Percentiles rank a stretch among this genome's conserved stretches.
Conservation (phyloP, 2,113 vertebrate genomes). For the Petromus typicus region DNA sequence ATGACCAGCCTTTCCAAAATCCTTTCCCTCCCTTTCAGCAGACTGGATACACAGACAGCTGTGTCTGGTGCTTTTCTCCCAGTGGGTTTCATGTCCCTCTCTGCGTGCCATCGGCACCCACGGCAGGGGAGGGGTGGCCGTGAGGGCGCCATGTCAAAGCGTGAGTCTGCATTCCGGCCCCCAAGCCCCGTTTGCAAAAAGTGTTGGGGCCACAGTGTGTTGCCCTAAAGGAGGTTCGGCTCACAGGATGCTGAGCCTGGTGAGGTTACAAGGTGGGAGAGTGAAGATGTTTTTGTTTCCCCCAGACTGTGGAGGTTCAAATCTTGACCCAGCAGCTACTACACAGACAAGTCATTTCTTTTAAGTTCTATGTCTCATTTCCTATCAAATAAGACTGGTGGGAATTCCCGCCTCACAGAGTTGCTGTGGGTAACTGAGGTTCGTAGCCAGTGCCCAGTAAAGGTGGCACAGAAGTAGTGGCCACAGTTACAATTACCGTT, state of each 20-base stretch:
- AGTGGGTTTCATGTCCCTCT: not conserved
- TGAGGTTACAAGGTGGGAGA: not conserved
- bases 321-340: not conserved
- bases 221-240: not conserved
- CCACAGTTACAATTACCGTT: not conserved
- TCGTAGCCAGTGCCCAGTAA: not conserved
- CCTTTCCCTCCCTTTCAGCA: not conserved
- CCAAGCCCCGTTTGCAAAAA: not conserved
- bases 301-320: not conserved
- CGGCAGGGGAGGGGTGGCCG: not conserved
- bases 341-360: not conserved
- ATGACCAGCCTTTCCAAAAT: not conserved
- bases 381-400: not conserved
- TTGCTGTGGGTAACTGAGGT: not conserved
- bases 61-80: not conserved
- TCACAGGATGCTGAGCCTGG: not conserved
- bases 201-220: fast-evolving
- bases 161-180: not conserved
- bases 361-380: not conserved
- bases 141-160: not conserved
- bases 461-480: not conserved
- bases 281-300: not conserved
- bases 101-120: not conserved
- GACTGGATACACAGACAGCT: not conserved
- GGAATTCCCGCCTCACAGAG: not conserved